Conservation (phyloP, 2,113 vertebrate genomes). For the Labeo catla region DNA sequence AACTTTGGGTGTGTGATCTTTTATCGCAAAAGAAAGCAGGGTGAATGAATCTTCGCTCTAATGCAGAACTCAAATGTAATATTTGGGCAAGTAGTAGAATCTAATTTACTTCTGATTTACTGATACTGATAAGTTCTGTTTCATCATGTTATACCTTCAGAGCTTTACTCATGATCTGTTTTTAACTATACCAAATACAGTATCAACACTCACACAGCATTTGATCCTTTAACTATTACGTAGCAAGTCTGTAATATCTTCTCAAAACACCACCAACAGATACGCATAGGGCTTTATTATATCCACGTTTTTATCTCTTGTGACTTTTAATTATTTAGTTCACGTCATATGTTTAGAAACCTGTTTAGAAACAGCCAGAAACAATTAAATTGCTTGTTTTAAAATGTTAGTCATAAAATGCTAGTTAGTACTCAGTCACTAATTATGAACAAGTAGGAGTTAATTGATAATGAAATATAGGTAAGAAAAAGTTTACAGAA, state of each 20-base stretch:
- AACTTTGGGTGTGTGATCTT: not conserved
- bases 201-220: not conserved
- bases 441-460: not conserved
- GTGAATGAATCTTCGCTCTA: not conserved
- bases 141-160: not conserved
- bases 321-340: not conserved
- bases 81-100: not conserved
- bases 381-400: not conserved
- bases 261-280: not conserved
- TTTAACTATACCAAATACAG: not conserved
- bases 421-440: not conserved
- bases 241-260: not conserved
- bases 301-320: not conserved
- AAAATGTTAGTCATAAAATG: not conserved
- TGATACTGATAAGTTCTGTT: not conserved
- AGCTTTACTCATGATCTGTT: not conserved
- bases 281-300: not conserved
- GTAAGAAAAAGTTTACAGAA: conserved; percentile 3
- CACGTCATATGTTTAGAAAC: not conserved
- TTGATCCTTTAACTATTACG: not conserved
- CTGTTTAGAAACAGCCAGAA: not conserved
- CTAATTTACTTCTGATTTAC: no score
- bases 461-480: not conserved
- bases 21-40: not conserved
- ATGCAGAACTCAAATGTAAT: not conserved